A percentile compares a stretch with the other conserved stretches of the same genome.
Evolutionary conservation across 1,140 invertebrate species (phyloP).

Genomic region (Achatina immaculata): DNA sequence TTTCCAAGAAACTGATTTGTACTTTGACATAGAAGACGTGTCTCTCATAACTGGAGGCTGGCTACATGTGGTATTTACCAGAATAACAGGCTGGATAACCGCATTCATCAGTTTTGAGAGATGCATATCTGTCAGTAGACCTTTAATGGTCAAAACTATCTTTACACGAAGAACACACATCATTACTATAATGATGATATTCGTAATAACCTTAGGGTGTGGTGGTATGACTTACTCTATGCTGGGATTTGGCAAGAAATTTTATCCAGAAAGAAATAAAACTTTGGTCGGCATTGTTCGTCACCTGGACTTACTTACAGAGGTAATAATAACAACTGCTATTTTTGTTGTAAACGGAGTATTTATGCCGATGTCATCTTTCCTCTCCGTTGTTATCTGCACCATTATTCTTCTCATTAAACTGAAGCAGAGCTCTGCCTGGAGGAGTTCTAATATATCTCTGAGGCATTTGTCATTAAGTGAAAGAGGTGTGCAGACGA

Average conservation of each 20-base stretch:
- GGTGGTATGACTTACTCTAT: not conserved
- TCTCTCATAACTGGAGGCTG: not conserved
- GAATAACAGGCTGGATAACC: constrained; percentile 10
- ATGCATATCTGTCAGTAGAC: not conserved
- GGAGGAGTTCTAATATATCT: not conserved
- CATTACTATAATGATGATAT: not conserved
- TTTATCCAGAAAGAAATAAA: not conserved
- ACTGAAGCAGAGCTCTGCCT: not conserved
- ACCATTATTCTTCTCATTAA: not conserved
- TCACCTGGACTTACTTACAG: not conserved
- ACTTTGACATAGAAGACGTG: not conserved
- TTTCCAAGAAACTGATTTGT: not conserved
- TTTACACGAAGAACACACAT: not conserved
- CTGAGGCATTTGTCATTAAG: too few species aligned
- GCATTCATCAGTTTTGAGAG: constrained; percentile 6
- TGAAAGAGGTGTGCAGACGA: not conserved
- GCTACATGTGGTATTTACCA: constrained; percentile 3
- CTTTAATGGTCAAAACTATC: constrained; percentile 7
- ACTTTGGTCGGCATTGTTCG: not conserved
- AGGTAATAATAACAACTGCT: not conserved
- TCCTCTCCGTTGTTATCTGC: not conserved
- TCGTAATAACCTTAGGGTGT: not conserved
- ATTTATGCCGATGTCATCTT: not conserved
- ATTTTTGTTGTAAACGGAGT: not conserved
- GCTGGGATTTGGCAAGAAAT: not conserved